Percentiles rank a stretch among this genome's conserved stretches.
phyloP scores from a whole-genome alignment of 2,113 vertebrate genomes.

The Chunga burmeisteri region DNA sequence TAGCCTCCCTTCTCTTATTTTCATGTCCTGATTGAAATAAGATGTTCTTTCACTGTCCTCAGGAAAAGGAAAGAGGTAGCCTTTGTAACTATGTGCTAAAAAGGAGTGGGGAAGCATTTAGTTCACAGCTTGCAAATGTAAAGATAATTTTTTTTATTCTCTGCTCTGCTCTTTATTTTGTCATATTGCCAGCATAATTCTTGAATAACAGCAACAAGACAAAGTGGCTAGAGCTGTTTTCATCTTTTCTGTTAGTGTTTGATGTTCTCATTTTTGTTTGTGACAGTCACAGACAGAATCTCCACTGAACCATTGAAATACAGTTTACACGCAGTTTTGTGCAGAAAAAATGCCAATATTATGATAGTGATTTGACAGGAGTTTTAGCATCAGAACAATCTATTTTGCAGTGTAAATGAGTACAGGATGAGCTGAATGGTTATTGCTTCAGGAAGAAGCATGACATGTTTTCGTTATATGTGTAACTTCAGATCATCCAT shows the following conservation, averaged over 20 bases:
- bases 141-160: neutral
- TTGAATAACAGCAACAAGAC: neutral
- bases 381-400: neutral
- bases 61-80: neutral
- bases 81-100: neutral
- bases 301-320: neutral
- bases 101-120: neutral
- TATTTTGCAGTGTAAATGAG: neutral
- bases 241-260: neutral
- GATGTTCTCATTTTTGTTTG: neutral
- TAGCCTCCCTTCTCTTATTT: neutral
- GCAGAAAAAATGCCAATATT: neutral
- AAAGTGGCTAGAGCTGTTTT: neutral
- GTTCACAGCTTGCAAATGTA: neutral
- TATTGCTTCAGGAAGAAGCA: neutral
- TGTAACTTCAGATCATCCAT: neutral
- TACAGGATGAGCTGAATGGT: neutral
- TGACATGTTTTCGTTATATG: neutral
- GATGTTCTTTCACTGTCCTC: neutral
- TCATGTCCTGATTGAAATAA: neutral
- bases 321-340: neutral
- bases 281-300: neutral
- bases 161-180: neutral
- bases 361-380: neutral
- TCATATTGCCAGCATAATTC: neutral